Evolutionary conservation across 2,113 vertebrate species (phyloP), one percentile per base, ranked within the genome.

Genomic region (Mirza zaza): DNA sequence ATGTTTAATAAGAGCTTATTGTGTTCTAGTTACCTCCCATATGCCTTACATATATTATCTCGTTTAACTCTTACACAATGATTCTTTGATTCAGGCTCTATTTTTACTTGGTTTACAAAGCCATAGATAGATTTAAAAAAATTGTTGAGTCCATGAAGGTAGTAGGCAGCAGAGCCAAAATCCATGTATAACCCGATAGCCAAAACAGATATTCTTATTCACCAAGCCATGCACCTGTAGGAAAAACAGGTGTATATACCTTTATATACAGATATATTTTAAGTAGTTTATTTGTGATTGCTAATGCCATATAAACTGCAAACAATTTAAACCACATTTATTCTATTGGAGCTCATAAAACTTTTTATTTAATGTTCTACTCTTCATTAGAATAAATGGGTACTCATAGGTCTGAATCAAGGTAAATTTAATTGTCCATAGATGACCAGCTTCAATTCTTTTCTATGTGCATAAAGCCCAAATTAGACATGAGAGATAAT

Each of bases 271-370:
- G 42, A 1, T 52, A 14, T 55, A 70, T 55, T 92, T 97, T 0
- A 67, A 76, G 91, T 83, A 97, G 95, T 97, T 98, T 98, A 96
- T 97, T 98, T 97, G 76, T 55, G 90, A 98, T 98, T 98, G 89
- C 86, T 98, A 98, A 96, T 97, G 91, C 75, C 0, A 9, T 95
- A 95, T 91, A 98, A 98, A 96, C 97, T 97, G 68, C 45, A 97
- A 98, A 98, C 90, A 98, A 97, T 97, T 97, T 96, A 97, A 94
- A 97, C 29, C 82, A 90, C 87, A 68, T 97, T 98, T 98, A 98
- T 98, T 97, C 95, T 94, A 95, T 96, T 97, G 93, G 96, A 98
- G 96, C 85, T 97, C 68, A 97, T 85, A 97, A 97, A 94, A 94
- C 85, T 97, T 79, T 87, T 96, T 96, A 97, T 98, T 98, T 98